A percentile compares a stretch with the other conserved stretches of the same genome.
Evolutionary conservation across 2,797 vertebrate genomes (phyloP).

Genomic region (Xerus rutilus): DNA sequence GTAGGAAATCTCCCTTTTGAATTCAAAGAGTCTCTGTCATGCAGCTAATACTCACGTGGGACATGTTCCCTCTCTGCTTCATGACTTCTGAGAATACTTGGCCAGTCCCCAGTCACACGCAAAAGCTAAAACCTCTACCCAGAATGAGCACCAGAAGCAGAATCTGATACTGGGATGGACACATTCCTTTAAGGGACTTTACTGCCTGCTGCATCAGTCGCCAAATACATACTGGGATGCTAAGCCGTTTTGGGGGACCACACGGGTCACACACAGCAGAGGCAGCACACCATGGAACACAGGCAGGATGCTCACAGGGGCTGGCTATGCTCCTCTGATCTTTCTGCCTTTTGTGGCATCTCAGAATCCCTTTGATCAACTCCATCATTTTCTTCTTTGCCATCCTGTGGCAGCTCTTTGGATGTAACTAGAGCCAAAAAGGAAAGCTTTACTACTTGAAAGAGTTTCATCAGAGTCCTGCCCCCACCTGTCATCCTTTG

Average conservation of each 20-base stretch:
- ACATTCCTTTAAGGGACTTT: conserved; percentile 70
- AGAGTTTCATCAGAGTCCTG: conserved; percentile 85
- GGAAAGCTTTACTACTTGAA: conserved; percentile 85
- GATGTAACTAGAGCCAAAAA: conserved; percentile 84
- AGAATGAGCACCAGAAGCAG: neutral
- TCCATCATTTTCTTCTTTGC: conserved; percentile 66
- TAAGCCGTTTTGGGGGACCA: neutral
- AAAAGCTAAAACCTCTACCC: conserved; percentile 42
- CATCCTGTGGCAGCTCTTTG: conserved; percentile 68
- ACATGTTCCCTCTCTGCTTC: conserved; percentile 45
- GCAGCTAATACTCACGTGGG: neutral
- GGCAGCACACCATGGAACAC: conserved; percentile 67
- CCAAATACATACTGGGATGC: neutral
- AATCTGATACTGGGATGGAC: neutral
- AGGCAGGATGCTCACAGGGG: conserved; percentile 82
- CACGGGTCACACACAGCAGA: conserved; percentile 64
- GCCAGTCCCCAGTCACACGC: conserved; percentile 65
- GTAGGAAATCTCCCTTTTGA: conserved; percentile 25
- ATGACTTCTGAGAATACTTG: conserved; percentile 14
- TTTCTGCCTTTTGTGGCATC: conserved; percentile 50
- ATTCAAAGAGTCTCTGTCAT: neutral
- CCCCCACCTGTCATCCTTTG: conserved; percentile 93
- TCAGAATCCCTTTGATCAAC: conserved; percentile 51
- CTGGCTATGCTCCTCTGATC: conserved; percentile 75
- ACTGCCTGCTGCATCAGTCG: conserved; percentile 57